These are phyloP conservation scores for Spisula subtruncata DNA, from an alignment of 2,888 invertebrate genomes.

Conservation along the genomic window DNA sequence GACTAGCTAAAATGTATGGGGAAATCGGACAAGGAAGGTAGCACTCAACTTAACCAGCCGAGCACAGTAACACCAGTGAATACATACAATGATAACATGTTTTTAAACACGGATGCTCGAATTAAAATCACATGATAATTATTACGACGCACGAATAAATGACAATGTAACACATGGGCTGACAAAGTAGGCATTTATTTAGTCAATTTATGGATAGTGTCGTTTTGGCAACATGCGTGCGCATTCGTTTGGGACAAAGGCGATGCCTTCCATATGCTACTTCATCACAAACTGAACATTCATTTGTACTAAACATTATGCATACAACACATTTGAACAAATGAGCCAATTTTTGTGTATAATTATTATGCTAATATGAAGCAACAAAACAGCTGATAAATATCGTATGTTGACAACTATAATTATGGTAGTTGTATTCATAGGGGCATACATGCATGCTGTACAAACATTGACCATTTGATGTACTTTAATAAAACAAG, in stretches of 20 bases:
- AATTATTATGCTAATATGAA: background rate
- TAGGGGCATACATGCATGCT: background rate
- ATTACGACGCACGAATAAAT: background rate
- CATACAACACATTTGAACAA: background rate
- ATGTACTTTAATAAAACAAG: too few species aligned
- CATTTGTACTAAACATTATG: background rate
- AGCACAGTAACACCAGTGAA: too few species aligned
- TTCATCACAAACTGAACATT: background rate
- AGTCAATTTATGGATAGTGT: background rate
- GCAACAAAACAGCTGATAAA: background rate
- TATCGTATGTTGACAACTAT: background rate
- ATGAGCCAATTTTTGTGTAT: background rate
- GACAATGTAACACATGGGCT: background rate
- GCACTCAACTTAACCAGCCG: too few species aligned
- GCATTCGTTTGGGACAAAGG: conserved; percentile 16
- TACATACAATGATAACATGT: too few species aligned
- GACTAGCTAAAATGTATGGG: too few species aligned
- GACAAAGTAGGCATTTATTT: background rate
- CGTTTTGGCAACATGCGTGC: background rate
- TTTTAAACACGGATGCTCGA: too few species aligned
- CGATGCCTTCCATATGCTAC: background rate
- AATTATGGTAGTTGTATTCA: background rate
- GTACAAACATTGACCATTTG: too few species aligned
- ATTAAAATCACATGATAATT: too few species aligned
- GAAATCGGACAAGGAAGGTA: too few species aligned